Conservation (phyloP, 2,113 vertebrate genomes). For the Paramisgurnus dabryanus region DNA sequence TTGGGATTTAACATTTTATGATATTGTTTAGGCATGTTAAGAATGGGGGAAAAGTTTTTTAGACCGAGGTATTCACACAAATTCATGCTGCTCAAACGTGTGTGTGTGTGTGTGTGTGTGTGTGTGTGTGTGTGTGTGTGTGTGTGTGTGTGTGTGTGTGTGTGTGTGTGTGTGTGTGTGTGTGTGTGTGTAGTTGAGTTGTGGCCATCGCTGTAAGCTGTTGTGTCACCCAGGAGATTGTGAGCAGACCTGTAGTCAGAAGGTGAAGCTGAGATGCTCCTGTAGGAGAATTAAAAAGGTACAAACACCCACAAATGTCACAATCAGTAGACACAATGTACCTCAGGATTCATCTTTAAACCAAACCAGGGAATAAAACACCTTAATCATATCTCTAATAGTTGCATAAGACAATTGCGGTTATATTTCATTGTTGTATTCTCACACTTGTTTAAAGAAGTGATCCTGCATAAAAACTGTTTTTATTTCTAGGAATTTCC, state of each 20-base stretch:
- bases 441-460: no score
- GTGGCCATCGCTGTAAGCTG: constrained; percentile 92
- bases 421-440: no score
- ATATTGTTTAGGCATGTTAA: no score
- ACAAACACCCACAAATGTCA: constrained; percentile 23
- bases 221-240: constrained; percentile 86
- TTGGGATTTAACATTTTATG: no score
- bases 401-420: no score
- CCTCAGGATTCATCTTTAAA: no score
- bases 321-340: no score
- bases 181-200: constrained; percentile 76
- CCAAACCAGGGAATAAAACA: no score
- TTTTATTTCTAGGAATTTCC: constrained; percentile 77
- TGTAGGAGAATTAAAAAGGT: constrained; percentile 96
- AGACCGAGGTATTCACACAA: neutral
- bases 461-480: neutral
- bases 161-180: constrained; percentile 21
- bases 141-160: constrained; percentile 29
- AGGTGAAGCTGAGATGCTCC: constrained; percentile 89
- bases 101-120: constrained; percentile 27
- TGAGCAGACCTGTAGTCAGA: constrained; percentile 85
- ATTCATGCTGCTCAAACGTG: neutral
- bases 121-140: constrained; percentile 11
- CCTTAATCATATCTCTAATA: no score
- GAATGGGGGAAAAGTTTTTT: no score